These are phyloP conservation scores for Dryocosmus kuriphilus DNA, from an alignment of 2,888 invertebrate genomes.

Conservation along the genomic window DNA sequence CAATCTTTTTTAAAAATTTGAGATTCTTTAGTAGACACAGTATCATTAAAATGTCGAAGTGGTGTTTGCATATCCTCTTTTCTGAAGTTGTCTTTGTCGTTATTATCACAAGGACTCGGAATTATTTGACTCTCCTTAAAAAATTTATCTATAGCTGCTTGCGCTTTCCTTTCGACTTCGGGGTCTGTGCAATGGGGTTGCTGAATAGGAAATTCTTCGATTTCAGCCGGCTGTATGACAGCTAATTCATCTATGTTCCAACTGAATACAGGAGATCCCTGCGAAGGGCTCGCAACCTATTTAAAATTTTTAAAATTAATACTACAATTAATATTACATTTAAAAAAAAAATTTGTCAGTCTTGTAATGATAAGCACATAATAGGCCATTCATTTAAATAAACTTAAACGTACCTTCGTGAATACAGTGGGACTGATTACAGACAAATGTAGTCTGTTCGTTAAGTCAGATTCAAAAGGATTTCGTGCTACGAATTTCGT, in stretches of 20 bases:
- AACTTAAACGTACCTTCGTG: constrained; percentile 62
- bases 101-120: constrained; percentile 80
- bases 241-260: constrained; percentile 88
- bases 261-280: constrained; percentile 79
- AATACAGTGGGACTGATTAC: constrained; percentile 82
- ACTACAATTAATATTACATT: too few relatives aligned
- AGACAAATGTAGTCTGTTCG: constrained; percentile 83
- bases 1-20: constrained; percentile 66
- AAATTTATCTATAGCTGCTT: constrained; percentile 84
- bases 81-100: constrained; percentile 57
- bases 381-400: too few relatives aligned
- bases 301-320: constrained; percentile 37
- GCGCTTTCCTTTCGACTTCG: constrained; percentile 82
- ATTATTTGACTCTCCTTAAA: constrained; percentile 81
- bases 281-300: constrained; percentile 74
- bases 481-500: constrained; percentile 81
- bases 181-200: constrained; percentile 83
- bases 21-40: constrained; percentile 55
- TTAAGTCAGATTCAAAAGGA: constrained; percentile 84
- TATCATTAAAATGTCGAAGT: constrained; percentile 52
- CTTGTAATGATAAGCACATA: too few relatives aligned
- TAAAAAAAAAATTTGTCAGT: too few relatives aligned
- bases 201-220: constrained; percentile 82
- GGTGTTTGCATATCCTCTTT: constrained; percentile 60
- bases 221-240: constrained; percentile 83